Base-by-base conservation (phyloP, 2,797 vertebrate genomes). In the Gephyroberyx darwinii region DNA sequence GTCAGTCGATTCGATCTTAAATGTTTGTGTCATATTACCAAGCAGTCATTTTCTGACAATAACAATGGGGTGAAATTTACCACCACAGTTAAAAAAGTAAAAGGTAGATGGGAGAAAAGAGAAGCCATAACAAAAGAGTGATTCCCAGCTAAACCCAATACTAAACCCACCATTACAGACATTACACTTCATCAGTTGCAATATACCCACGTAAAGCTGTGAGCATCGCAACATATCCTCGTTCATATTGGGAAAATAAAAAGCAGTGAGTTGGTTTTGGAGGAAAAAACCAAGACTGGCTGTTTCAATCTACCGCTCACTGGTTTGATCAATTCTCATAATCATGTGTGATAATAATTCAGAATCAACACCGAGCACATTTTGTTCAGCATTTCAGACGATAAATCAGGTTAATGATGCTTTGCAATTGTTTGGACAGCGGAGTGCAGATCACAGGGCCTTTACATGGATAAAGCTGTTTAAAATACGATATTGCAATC, bases 351-450 rank as follows among this genome's bases (percentile, higher is more conserved):
- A 75, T 81, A 87, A 83, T 80, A 75, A 82, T 58, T 83, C 75
- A 76, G 71, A 87, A 80, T 84, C 74, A 81, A 63, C 60, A 1
- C 35, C 17, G 51, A 64, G 39, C 20, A 53, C 0, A 16, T 69
- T 84, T 79, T 69, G 63, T 72, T 77, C 47, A 59, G 53, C 54
- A 65, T 74, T 87, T 77, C 37, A 67, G 65, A 74, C 61, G 76
- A 86, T 82, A 84, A 84, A 85, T 89, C 86, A 84, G 70, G 76
- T 79, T 88, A 89, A 88, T 88, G 77, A 70, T 69, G 84, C 83
- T 77, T 74, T 55, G 20, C 58, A 35, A 48, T 68, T 75, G 58
- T 62, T 75, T 43, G 69, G 73, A 78, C 65, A 48, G 71, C 57
- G n/a, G 14, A 30, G 56, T 76, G 61, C 55, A 74, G 69, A 85